Conservation (phyloP, 2,888 invertebrate genomes). For the Lottia gigantea region DNA sequence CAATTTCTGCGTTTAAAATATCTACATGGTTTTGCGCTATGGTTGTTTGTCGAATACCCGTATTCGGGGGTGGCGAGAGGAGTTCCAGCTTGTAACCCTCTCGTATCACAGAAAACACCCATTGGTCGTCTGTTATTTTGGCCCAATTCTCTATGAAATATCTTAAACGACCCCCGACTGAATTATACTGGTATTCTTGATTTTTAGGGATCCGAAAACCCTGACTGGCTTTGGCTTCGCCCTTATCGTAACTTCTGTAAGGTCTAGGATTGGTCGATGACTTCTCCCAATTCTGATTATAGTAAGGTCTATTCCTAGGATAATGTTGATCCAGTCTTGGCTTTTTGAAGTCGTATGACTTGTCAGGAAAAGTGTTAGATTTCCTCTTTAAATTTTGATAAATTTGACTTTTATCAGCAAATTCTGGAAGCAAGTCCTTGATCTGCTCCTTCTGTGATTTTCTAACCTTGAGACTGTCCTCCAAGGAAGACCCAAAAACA, state of each 20-base stretch:
- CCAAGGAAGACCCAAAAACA: constrained; percentile 27
- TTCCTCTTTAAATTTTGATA: not conserved
- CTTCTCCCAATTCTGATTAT: too few species aligned
- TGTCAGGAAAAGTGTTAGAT: too few species aligned
- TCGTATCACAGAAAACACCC: constrained; percentile 25
- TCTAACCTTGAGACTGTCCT: constrained; percentile 25
- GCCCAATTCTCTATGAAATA: constrained; percentile 26
- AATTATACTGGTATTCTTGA: too few species aligned
- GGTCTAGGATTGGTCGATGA: not conserved
- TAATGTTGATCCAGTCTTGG: too few species aligned
- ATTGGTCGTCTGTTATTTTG: constrained; percentile 29
- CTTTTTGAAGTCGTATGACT: too few species aligned
- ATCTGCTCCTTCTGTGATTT: constrained; percentile 33
- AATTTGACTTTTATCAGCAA: not conserved
- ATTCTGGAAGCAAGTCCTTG: constrained; percentile 22
- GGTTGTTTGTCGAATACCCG: constrained; percentile 20
- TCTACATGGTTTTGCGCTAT: constrained; percentile 15
- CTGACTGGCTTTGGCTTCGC: too few species aligned
- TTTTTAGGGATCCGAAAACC: too few species aligned
- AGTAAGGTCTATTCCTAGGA: too few species aligned
- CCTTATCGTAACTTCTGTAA: too few species aligned
- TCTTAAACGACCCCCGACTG: constrained; percentile 28
- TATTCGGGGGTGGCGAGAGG: constrained; percentile 15
- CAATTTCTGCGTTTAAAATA: constrained; percentile 19
- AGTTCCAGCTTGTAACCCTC: constrained; percentile 31